Percentiles rank a stretch among this genome's conserved stretches.
Conservation (phyloP, 2,113 vertebrate genomes). For the Clarias macrocephalus region DNA sequence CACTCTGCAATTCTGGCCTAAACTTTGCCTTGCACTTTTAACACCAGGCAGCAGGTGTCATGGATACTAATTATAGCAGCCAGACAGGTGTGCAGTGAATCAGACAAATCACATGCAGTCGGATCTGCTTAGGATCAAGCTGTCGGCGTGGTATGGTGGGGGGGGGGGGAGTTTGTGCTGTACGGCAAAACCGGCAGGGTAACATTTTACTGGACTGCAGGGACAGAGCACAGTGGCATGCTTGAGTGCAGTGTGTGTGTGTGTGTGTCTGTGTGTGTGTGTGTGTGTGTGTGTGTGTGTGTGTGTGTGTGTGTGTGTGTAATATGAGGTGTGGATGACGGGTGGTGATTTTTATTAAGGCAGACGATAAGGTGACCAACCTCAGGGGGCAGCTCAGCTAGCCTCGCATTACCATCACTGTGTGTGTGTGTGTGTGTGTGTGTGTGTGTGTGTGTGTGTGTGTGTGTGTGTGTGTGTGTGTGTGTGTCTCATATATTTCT, state of each 20-base stretch:
- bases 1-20: slow-evolving; percentile 64
- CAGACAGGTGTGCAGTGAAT: slow-evolving; percentile 69
- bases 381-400: slow-evolving; percentile 69
- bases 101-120: slow-evolving; percentile 74
- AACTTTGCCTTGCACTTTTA: slow-evolving; percentile 72
- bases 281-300: slow-evolving; percentile 55
- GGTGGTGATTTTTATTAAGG: slow-evolving; percentile 75
- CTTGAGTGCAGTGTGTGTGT: slow-evolving; percentile 51
- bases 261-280: slow-evolving; percentile 53
- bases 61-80: slow-evolving; percentile 74
- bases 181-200: slow-evolving; percentile 26
- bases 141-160: slow-evolving; percentile 61
- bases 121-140: slow-evolving; percentile 73
- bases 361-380: slow-evolving; percentile 68
- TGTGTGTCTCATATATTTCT: not conserved
- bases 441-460: slow-evolving; percentile 17
- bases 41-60: slow-evolving; percentile 70
- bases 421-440: slow-evolving; percentile 56
- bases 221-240: slow-evolving; percentile 66
- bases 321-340: slow-evolving; percentile 76
- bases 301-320: slow-evolving; percentile 60
- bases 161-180: slow-evolving; percentile 32
- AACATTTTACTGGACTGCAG: slow-evolving; percentile 37
- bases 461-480: not conserved
- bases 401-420: slow-evolving; percentile 73